phyloP scores from a whole-genome alignment of 2,888 invertebrate species.

The Synanthedon formicaeformis region DNA sequence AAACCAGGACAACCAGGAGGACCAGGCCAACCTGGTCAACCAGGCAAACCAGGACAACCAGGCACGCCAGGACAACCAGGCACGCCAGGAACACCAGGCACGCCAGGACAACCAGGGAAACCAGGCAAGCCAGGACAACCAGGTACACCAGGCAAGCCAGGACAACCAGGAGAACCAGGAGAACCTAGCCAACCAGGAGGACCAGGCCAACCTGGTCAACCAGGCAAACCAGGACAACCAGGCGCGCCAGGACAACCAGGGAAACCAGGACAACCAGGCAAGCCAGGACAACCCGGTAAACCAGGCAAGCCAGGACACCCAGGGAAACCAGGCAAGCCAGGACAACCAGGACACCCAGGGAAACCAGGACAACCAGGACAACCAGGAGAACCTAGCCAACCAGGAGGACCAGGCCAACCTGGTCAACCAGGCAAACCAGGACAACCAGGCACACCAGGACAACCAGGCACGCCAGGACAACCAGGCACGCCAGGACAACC shows the following conservation, averaged over 20 bases:
- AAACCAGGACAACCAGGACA: not conserved
- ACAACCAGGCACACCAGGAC: too few species aligned
- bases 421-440: too few species aligned
- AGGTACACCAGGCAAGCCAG: constrained; percentile 7
- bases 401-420: too few species aligned
- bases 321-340: constrained; percentile 13
- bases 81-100: constrained; percentile 5
- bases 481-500: too few species aligned
- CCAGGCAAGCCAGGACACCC: not conserved
- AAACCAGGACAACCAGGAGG: too few species aligned
- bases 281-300: not conserved
- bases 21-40: too few species aligned
- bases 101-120: constrained; percentile 4
- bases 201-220: constrained; percentile 7
- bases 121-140: constrained; percentile 8
- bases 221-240: constrained; percentile 3
- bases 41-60: too few species aligned
- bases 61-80: constrained; percentile 8
- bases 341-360: constrained; percentile 1
- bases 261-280: constrained; percentile 8
- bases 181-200: constrained; percentile 3
- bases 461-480: too few species aligned
- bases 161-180: constrained; percentile 5
- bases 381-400: too few species aligned
- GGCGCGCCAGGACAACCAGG: constrained; percentile 4